phyloP scores from a whole-genome alignment of 2,797 vertebrate species.

The Pipistrellus pygmaeus region DNA sequence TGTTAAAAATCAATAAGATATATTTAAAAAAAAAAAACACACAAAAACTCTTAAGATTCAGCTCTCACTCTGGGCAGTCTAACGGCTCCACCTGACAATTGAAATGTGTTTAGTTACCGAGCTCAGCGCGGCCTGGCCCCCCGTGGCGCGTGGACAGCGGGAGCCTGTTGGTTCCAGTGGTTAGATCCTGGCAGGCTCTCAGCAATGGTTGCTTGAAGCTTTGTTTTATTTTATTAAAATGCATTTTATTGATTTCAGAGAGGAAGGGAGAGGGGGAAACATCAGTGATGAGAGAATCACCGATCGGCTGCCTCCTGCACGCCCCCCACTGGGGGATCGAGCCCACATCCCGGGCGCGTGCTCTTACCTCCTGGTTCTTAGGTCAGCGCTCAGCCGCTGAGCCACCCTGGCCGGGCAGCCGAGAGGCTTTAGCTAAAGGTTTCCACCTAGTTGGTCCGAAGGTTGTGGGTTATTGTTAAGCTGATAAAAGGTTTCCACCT shows the following conservation, averaged over 20 bases:
- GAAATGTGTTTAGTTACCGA: neutral
- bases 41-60: neutral
- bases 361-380: neutral
- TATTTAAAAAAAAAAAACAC: too few species aligned
- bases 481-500: neutral
- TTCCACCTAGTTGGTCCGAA: too few species aligned
- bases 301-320: neutral
- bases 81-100: neutral
- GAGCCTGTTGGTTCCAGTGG: neutral
- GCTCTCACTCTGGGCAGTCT: neutral
- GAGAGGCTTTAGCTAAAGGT: too few species aligned
- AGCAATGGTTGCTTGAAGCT: neutral
- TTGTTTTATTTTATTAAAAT: too few species aligned
- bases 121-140: neutral
- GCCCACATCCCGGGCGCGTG: neutral
- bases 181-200: neutral
- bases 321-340: too few species aligned
- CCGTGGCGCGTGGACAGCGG: fast-evolving
- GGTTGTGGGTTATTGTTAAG: too few species aligned
- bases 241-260: too few species aligned
- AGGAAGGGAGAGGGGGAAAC: too few species aligned
- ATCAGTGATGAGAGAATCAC: neutral
- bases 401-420: too few species aligned
- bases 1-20: too few species aligned
- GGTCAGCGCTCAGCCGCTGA: too few species aligned